A percentile compares a stretch with the other conserved stretches of the same genome.
These are phyloP conservation scores for Lepus oiostolus DNA, from an alignment of 2,797 vertebrate genomes.

Conservation along the genomic window DNA sequence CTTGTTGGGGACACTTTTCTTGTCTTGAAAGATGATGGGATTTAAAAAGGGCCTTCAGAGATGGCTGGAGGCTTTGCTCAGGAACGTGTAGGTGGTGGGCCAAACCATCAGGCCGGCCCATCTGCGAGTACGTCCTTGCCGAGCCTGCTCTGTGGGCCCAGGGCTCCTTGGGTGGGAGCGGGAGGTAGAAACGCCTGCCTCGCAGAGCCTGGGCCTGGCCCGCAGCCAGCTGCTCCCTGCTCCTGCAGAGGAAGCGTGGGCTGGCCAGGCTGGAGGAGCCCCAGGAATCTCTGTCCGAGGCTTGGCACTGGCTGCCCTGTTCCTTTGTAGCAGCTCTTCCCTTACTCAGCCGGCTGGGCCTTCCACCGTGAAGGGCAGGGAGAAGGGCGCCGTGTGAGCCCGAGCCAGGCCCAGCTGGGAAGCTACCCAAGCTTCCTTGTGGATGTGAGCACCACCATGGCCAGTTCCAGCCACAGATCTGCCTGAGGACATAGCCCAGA, in stretches of 20 bases:
- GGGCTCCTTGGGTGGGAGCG: not conserved
- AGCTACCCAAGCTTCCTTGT: not conserved
- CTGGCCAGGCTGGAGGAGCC: not conserved
- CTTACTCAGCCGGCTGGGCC: not conserved
- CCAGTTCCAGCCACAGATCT: not conserved
- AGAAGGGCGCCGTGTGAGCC: not conserved
- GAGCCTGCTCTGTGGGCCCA: not conserved
- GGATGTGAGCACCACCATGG: not conserved
- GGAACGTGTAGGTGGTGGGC: not conserved
- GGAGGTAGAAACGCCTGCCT: not conserved
- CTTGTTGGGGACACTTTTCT: not conserved
- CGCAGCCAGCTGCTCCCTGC: not conserved
- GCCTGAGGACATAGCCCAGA: not conserved
- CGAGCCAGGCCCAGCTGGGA: not conserved
- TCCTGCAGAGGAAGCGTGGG: not conserved
- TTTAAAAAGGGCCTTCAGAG: conserved; percentile 5
- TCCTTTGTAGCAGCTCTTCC: not conserved
- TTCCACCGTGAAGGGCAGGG: not conserved
- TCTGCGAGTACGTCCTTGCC: not conserved
- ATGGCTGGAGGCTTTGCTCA: conserved; percentile 33
- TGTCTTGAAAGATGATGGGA: not conserved
- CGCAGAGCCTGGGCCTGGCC: not conserved
- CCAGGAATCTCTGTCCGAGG: not conserved
- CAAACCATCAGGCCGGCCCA: not conserved
- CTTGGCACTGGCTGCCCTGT: not conserved